phyloP scores from a whole-genome alignment of 1,140 invertebrate genomes.

The Penaeus vannamei region DNA sequence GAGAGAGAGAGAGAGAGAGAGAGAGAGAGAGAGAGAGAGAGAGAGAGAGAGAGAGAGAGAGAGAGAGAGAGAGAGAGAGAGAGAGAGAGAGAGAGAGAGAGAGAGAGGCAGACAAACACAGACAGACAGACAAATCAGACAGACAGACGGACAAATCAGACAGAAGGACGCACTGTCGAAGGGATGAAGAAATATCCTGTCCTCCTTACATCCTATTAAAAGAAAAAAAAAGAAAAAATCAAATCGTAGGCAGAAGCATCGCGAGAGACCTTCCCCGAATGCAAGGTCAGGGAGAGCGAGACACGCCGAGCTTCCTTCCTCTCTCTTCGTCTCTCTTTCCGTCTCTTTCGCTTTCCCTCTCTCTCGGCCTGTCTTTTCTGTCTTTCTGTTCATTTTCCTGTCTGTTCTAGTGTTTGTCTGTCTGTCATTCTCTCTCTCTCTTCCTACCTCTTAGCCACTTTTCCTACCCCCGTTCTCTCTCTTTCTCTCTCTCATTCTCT shows the following conservation, averaged over 20 bases:
- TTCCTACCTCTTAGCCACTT: neutral
- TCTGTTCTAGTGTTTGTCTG: neutral
- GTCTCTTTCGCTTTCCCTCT: neutral
- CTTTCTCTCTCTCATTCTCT: neutral
- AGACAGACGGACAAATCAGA: neutral
- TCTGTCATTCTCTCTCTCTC: neutral
- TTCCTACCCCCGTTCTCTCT: neutral
- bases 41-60: constrained; percentile 27
- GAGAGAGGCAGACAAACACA: neutral
- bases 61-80: constrained; percentile 20
- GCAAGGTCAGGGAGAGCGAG: no score
- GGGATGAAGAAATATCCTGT: no score
- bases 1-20: constrained; percentile 36
- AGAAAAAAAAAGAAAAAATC: no score
- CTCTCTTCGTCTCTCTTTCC: neutral
- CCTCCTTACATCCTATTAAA: no score
- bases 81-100: neutral
- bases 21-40: constrained; percentile 34
- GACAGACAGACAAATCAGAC: constrained; percentile 15
- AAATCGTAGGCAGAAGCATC: no score
- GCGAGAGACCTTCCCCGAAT: no score
- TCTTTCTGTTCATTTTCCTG: neutral
- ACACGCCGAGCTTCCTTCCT: no score
- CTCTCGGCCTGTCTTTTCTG: no score
- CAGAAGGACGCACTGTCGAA: no score